phyloP scores from a whole-genome alignment of 1,140 invertebrate species.

The Stenopsyche tienmushanensis region DNA sequence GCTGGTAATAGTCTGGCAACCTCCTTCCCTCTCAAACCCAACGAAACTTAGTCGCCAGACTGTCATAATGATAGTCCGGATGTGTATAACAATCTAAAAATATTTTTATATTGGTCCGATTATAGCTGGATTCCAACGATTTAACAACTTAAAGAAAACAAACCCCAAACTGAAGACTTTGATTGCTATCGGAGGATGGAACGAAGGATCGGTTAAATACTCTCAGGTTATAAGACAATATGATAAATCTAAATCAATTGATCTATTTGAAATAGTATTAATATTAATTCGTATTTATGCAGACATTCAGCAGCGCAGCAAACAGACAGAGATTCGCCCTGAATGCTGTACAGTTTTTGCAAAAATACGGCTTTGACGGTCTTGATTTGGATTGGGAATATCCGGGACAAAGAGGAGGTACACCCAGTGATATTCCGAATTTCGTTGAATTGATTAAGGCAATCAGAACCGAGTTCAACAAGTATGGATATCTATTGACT shows the following conservation, averaged over 20 bases:
- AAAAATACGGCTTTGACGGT: constrained; percentile 72
- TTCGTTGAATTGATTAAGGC: constrained; percentile 59
- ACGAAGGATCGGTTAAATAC: constrained; percentile 68
- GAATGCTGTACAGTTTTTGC: constrained; percentile 60
- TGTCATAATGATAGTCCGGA: too few relatives aligned
- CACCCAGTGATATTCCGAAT: constrained; percentile 52
- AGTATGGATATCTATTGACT: constrained; percentile 56
- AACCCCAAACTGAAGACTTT: constrained; percentile 66
- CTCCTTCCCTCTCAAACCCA: too few relatives aligned
- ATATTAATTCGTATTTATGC: constrained; percentile 8
- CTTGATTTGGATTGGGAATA: constrained; percentile 85
- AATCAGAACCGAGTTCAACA: constrained; percentile 58
- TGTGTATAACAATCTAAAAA: too few relatives aligned
- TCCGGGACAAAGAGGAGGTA: constrained; percentile 67
- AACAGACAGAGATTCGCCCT: constrained; percentile 60
- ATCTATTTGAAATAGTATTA: not conserved
- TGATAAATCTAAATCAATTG: not conserved
- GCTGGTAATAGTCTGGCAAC: too few relatives aligned
- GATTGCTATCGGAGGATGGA: constrained; percentile 76
- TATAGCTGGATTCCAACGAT: constrained; percentile 55
- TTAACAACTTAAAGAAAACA: constrained; percentile 59
- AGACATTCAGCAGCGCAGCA: constrained; percentile 56
- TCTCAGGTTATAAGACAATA: constrained; percentile 52
- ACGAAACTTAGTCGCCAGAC: too few relatives aligned
- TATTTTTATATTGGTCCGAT: too few relatives aligned